Percentiles rank a stretch among this genome's conserved stretches.
phyloP scores from a whole-genome alignment of 2,888 invertebrate species.

The Trachelus troglodyta region DNA sequence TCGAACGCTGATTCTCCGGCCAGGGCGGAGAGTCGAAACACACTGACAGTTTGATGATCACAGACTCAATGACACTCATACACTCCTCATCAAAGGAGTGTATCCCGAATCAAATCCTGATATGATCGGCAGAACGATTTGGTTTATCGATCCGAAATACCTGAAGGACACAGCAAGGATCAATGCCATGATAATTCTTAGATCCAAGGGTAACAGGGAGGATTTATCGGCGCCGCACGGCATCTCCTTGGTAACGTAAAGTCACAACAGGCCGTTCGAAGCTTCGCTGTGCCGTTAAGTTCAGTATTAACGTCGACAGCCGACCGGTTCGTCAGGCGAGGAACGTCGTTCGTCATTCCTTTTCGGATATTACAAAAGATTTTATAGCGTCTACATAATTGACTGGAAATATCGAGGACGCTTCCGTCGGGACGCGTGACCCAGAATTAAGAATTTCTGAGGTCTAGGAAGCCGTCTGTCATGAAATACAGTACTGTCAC shows the following conservation, averaged over 20 bases:
- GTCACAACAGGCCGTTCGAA: slow-evolving; percentile 37
- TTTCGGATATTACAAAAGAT: background rate
- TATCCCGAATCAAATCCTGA: background rate
- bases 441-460: background rate
- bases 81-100: no score
- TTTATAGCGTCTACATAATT: background rate
- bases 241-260: slow-evolving; percentile 44
- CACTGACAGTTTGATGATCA: background rate
- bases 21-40: no score
- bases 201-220: slow-evolving; percentile 26
- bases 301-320: background rate
- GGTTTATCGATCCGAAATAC: background rate
- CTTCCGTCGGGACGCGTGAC: background rate
- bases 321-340: background rate
- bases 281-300: background rate
- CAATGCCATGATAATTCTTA: background rate
- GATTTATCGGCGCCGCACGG: slow-evolving; percentile 5
- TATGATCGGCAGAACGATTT: background rate
- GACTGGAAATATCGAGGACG: background rate
- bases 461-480: background rate
- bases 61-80: background rate
- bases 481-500: background rate
- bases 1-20: background rate
- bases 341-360: background rate
- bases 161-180: background rate